Percentiles rank a stretch among this genome's conserved stretches.
Evolutionary conservation across 2,888 invertebrate species (phyloP).

Genomic region (Sarcophaga variegata): DNA sequence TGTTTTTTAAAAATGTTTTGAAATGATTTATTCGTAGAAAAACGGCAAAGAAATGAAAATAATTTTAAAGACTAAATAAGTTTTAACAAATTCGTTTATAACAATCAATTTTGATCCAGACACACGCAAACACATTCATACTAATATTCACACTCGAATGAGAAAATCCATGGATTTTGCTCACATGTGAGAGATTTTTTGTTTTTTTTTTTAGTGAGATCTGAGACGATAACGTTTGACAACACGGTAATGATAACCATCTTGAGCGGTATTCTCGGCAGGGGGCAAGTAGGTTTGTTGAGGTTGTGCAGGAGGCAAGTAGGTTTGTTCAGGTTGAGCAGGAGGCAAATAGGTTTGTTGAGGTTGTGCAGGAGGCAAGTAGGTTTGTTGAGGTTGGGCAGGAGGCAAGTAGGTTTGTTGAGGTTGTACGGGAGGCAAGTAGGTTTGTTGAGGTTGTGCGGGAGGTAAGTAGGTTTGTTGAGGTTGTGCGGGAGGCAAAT

Average conservation of each 20-base stretch:
- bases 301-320: conserved; percentile 49
- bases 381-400: conserved; percentile 49
- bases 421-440: conserved; percentile 47
- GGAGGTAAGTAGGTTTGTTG: conserved; percentile 49
- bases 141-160: neutral
- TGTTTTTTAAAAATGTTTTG: neutral
- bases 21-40: conserved; percentile 35
- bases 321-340: conserved; percentile 38
- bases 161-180: neutral
- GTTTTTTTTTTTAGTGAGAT: conserved; percentile 61
- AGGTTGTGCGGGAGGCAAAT: conserved; percentile 46
- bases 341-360: conserved; percentile 36
- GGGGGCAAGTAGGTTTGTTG: conserved; percentile 55
- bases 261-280: conserved; percentile 55
- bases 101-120: neutral
- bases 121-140: conserved; percentile 24
- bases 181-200: neutral
- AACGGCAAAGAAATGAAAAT: neutral
- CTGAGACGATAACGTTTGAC: conserved; percentile 71
- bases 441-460: conserved; percentile 45
- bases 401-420: conserved; percentile 52
- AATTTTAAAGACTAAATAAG: conserved; percentile 35
- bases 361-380: conserved; percentile 52
- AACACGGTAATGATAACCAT: conserved; percentile 71
- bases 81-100: conserved; percentile 36